These are phyloP conservation scores for Caenorhabditis becei DNA, from an alignment of 2,888 invertebrate genomes.

Conservation along the genomic window DNA sequence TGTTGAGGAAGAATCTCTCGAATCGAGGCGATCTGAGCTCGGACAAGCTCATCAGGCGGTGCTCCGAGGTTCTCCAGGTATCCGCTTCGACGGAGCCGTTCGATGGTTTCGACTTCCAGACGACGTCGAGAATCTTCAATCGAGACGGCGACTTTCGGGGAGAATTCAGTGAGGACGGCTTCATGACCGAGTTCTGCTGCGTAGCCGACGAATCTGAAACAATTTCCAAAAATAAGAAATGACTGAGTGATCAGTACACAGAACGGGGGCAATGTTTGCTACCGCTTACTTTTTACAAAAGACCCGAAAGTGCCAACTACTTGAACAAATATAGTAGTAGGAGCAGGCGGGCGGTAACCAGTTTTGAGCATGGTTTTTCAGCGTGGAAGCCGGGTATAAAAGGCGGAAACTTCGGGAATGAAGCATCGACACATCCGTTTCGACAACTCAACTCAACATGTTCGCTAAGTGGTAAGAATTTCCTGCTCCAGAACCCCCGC, in stretches of 20 bases:
- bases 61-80: conserved; percentile 47
- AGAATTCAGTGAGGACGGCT: conserved; percentile 10
- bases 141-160: conserved; percentile 21
- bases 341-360: neutral
- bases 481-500: neutral
- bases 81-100: conserved; percentile 40
- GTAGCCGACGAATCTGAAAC: conserved; percentile 47
- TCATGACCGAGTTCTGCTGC: conserved; percentile 32
- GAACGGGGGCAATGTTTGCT: conserved; percentile 18
- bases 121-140: conserved; percentile 39
- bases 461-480: conserved; percentile 60
- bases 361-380: conserved; percentile 2
- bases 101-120: conserved; percentile 43
- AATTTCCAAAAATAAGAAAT: no score
- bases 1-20: conserved; percentile 47
- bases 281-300: conserved; percentile 19
- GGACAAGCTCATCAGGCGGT: conserved; percentile 26
- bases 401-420: neutral
- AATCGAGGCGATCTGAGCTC: conserved; percentile 37
- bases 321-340: conserved; percentile 53
- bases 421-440: conserved; percentile 25
- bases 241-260: neutral
- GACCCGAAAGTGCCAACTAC: conserved; percentile 51
- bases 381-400: neutral
- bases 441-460: conserved; percentile 34